Base-by-base conservation (phyloP, 2,797 vertebrate species). In the Lagorchestes hirsutus region DNA sequence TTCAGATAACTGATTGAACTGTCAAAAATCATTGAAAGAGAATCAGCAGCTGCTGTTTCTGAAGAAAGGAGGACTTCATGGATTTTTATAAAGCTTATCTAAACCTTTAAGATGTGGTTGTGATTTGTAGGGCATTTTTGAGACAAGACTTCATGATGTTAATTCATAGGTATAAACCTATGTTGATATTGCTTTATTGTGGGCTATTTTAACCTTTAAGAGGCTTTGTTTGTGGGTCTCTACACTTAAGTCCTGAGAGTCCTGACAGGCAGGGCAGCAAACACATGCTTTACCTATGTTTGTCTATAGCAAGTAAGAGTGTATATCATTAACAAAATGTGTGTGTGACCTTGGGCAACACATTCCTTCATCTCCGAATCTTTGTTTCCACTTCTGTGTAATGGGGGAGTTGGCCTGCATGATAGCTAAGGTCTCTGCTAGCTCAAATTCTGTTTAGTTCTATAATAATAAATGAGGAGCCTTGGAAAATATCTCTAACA, bases 31-130 rank as follows among this genome's bases (percentile, higher is more conserved):
- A 55, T 3, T 24, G 91, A 82, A 46, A 59, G 74, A 62, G 87
- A 14, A 27, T 24, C 90, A 95, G 93, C 90, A 93, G 90, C 56
- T 93, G 90, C 5, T n/a, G 24, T 93, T 93, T 94, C 95, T 96
- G n/a, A 27, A 24, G 90, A 93, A 95, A 74, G 62, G 14, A 16
- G 92, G 82, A 91, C 90, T 57, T n/a, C 40, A 18, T 54, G 55
- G 67, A 59, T 52, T 22, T 95, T 91, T 56, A 40, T 0, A 12
- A 93, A 55, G 93, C 46, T 67, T 93, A 91, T 0, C 27, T 18
- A 62, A 96, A 94, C 67, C 90, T 5, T 28, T 74, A 16, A 13
- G 67, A 82, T 82, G 40, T 24, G 40, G 18, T 82, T 82, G n/a
- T 46, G n/a, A 46, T 82, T 46, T 46, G 6, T 8, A 82, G 22